phyloP scores from a whole-genome alignment of 2,113 vertebrate species.

The Condylura cristata region DNA sequence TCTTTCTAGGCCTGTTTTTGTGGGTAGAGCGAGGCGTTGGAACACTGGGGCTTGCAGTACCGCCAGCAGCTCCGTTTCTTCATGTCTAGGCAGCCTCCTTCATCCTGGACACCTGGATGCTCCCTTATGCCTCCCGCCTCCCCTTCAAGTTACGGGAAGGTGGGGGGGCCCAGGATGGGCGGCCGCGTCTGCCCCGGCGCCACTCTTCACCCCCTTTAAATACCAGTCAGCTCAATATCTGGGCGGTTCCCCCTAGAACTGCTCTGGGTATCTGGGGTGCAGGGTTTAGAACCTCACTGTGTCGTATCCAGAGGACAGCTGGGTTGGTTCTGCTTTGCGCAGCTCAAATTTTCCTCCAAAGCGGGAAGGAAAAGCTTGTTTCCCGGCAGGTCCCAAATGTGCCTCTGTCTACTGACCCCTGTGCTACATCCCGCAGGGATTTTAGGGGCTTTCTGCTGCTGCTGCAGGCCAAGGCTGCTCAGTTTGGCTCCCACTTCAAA shows the following conservation, averaged over 20 bases:
- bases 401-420: conserved; percentile 31
- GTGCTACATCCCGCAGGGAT: neutral
- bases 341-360: conserved; percentile 27
- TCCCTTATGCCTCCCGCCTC: neutral
- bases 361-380: neutral
- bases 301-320: neutral
- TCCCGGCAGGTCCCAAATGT: neutral
- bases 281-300: neutral
- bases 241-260: neutral
- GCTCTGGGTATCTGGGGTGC: neutral
- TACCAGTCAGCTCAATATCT: neutral
- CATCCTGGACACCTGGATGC: neutral
- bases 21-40: neutral
- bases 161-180: neutral
- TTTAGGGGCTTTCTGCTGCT: neutral
- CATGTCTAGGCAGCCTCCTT: neutral
- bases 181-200: neutral
- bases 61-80: neutral
- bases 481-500: neutral
- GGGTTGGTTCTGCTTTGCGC: neutral
- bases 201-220: neutral
- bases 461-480: neutral
- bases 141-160: neutral
- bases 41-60: neutral
- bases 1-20: neutral